phyloP scores from a whole-genome alignment of 2,888 invertebrate species.

The Pristionchus maxplancki region DNA sequence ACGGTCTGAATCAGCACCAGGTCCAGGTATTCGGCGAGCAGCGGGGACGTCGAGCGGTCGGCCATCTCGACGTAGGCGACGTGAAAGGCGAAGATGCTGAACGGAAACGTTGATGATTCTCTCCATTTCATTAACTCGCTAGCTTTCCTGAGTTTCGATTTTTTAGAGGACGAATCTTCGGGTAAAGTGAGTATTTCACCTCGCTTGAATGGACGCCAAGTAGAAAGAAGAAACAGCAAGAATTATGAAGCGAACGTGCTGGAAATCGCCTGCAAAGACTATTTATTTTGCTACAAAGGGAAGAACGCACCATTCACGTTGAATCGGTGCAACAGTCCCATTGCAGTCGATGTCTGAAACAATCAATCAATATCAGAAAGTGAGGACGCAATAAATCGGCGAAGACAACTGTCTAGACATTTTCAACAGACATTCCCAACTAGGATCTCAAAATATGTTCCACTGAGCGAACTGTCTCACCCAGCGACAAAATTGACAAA shows the following conservation, averaged over 20 bases:
- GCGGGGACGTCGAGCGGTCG: not conserved
- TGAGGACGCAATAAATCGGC: too few relatives aligned
- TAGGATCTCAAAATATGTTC: too few relatives aligned
- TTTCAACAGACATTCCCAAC: too few relatives aligned
- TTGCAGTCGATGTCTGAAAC: not conserved
- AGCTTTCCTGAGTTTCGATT: too few relatives aligned
- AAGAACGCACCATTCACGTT: not conserved
- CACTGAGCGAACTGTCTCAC: too few relatives aligned
- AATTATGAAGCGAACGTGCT: not conserved
- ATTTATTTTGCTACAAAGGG: not conserved
- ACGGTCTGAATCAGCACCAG: not conserved
- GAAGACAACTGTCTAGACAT: not conserved
- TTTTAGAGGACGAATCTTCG: too few relatives aligned
- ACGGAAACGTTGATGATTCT: too few relatives aligned
- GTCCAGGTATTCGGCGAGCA: not conserved
- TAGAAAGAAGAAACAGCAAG: not conserved
- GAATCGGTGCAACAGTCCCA: not conserved
- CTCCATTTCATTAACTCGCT: too few relatives aligned
- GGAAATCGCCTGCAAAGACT: not conserved
- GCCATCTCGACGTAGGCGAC: not conserved
- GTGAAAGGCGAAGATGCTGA: not conserved
- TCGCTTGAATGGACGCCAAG: not conserved
- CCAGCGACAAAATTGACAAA: too few relatives aligned
- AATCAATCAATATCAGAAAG: not conserved
- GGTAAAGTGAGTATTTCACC: not conserved